Evolutionary conservation across 1,140 invertebrate genomes (phyloP), one percentile per base, ranked within the genome.

Genomic region (Drosophila ironensis): DNA sequence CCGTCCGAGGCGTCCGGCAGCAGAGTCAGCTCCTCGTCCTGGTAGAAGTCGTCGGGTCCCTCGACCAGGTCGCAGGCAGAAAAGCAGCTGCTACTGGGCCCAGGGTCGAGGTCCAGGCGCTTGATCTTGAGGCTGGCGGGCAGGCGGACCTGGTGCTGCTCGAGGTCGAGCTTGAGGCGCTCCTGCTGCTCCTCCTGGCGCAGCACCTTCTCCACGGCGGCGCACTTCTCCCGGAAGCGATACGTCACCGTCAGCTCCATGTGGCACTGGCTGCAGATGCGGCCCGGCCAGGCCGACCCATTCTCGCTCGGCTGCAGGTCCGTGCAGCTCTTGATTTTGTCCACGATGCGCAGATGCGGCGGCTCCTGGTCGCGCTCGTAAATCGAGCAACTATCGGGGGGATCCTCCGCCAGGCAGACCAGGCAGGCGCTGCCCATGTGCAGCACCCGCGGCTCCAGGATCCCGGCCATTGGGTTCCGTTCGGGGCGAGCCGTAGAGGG

Each of bases 341-440:
- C 92, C 56, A 90, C 86, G 24, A 93, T 91, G 42, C 91, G 61
- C 46, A 72, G 63, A 6, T 88, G 68, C 89, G 88, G 91, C 89
- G 90, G 91, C 90, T 86, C 75, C 38, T 63, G 46, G 57, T 92
- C 92, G 77, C 90, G 91, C 87, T 91, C 91, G 69, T 92, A 92
- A 2, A 92, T 87, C n/a, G 91, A 91, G 47, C 33, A 37, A 14
- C 91, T 91, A 87, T 91, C 91, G 4, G 70, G 60, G 5, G 67
- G 47, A 35, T 92, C 91, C 42, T 90, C 91, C 64, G 91, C 91
- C 51, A 93, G 74, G 71, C 92, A 93, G 60, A 92, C 90, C 41
- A 92, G 84, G 72, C 92, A 93, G 38, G 92, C 91, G 89, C 91
- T 88, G 89, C 92, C 91, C 91, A 92, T 91, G 88, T 92, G 91